phyloP scores from a whole-genome alignment of 2,113 vertebrate species.

The Vireo altiloquus region DNA sequence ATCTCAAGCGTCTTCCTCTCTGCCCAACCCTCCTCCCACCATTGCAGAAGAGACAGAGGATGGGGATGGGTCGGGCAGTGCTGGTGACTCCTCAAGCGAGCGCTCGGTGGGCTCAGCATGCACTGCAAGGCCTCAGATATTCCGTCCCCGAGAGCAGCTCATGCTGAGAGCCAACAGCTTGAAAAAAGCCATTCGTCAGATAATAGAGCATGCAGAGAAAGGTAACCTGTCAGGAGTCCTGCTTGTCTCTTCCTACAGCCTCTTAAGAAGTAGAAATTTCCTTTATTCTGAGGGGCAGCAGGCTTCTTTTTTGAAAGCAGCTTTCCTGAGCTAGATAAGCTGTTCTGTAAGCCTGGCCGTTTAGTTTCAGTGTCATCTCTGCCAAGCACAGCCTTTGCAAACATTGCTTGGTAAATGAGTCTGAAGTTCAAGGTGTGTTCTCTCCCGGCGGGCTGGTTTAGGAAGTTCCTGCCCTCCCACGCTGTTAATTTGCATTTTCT shows the following conservation, averaged over 20 bases:
- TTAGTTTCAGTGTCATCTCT: neutral
- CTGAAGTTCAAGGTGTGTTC: neutral
- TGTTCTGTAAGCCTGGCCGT: neutral
- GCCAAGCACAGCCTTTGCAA: neutral
- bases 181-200: constrained; percentile 97
- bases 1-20: constrained; percentile 84
- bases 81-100: constrained; percentile 50
- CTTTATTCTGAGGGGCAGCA: neutral
- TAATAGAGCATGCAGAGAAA: constrained; percentile 96
- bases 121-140: constrained; percentile 81
- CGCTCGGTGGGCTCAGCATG: constrained; percentile 54
- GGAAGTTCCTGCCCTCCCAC: neutral
- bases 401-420: neutral
- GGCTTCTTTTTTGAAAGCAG: neutral
- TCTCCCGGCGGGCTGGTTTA: neutral
- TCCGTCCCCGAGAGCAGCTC: constrained; percentile 91
- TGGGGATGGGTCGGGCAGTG: constrained; percentile 64
- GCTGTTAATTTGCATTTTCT: constrained; percentile 3
- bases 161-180: constrained; percentile 97
- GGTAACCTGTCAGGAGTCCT: constrained; percentile 65
- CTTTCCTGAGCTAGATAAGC: neutral
- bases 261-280: neutral
- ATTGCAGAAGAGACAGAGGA: constrained; percentile 90
- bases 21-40: constrained; percentile 85
- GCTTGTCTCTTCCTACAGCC: neutral